phyloP scores from a whole-genome alignment of 2,888 invertebrate species.

The Neelides folsomi region DNA sequence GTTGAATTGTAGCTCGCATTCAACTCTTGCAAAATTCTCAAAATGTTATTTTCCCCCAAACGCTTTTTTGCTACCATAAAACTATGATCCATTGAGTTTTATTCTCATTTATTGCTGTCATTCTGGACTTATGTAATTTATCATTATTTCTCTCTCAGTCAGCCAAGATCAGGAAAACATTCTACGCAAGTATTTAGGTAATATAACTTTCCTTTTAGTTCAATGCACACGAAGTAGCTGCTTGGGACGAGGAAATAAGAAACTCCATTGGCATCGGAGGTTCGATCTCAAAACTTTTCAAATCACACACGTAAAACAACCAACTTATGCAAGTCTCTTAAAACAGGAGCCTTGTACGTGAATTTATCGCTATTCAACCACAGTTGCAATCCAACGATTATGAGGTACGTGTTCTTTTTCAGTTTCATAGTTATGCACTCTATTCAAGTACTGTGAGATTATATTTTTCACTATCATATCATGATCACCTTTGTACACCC shows the following conservation, averaged over 20 bases:
- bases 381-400: conserved; percentile 64
- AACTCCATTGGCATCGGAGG: conserved; percentile 17
- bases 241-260: conserved; percentile 32
- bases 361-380: conserved; percentile 70
- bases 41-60: too few species aligned
- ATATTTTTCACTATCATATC: too few species aligned
- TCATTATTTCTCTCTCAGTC: too few species aligned
- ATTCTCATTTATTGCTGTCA: too few species aligned
- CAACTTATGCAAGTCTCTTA: conserved; percentile 44
- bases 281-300: conserved; percentile 35
- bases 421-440: background rate
- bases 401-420: conserved; percentile 44
- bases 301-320: conserved; percentile 9
- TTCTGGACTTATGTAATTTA: too few species aligned
- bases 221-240: conserved; percentile 66
- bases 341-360: conserved; percentile 54
- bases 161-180: conserved; percentile 16
- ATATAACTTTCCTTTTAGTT: conserved; percentile 60
- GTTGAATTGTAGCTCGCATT: too few species aligned
- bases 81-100: too few species aligned
- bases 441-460: too few species aligned
- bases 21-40: too few species aligned
- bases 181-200: too few species aligned
- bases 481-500: too few species aligned
- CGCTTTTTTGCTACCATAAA: too few species aligned